Conservation (phyloP, 2,113 vertebrate species). For the Dasyurus viverrinus region DNA sequence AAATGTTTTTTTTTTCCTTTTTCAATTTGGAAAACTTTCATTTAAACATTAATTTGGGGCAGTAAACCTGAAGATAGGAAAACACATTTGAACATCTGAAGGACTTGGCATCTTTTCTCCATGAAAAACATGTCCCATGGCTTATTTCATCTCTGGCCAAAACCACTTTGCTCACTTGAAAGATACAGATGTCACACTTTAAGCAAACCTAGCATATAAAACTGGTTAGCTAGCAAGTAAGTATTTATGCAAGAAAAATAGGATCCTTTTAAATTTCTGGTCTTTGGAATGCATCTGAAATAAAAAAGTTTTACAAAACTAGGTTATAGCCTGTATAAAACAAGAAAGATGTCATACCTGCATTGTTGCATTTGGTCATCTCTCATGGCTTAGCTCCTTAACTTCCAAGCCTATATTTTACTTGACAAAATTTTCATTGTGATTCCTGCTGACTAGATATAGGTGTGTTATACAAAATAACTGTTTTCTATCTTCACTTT, state of each 20-base stretch:
- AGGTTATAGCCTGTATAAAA: constrained; percentile 26
- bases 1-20: background rate
- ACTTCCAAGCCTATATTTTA: background rate
- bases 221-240: background rate
- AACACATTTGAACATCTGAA: constrained; percentile 17
- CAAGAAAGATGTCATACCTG: background rate
- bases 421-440: background rate
- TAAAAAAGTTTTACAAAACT: background rate
- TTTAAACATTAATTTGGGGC: background rate
- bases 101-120: background rate
- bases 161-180: constrained; percentile 16
- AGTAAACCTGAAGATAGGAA: constrained; percentile 7
- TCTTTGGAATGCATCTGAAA: background rate
- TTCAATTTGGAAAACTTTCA: constrained; percentile 16
- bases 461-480: background rate
- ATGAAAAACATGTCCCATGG: background rate
- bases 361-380: background rate
- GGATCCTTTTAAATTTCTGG: background rate
- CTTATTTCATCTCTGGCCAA: constrained; percentile 10
- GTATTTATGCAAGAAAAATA: background rate
- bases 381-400: background rate
- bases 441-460: background rate
- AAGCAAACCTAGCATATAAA: constrained; percentile 29
- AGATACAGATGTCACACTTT: background rate
- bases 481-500: background rate